Percentiles rank a stretch among this genome's conserved stretches.
These are phyloP conservation scores for Sakesphorus luctuosus DNA, from an alignment of 2,113 vertebrate genomes.

Conservation along the genomic window DNA sequence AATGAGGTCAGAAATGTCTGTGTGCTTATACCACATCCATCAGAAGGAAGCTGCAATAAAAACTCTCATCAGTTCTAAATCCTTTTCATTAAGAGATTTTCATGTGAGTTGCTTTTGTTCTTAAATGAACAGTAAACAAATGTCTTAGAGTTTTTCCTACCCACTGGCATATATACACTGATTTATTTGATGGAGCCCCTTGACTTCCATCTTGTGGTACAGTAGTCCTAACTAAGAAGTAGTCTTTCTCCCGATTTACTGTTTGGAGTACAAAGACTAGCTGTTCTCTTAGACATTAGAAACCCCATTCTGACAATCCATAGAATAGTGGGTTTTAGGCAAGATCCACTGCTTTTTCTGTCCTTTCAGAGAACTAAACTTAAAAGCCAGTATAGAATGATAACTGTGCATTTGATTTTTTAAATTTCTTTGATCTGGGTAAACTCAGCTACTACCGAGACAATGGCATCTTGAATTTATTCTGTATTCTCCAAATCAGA, in stretches of 20 bases:
- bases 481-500: not conserved
- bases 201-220: not conserved
- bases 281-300: not conserved
- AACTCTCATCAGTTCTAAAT: slow-evolving; percentile 50
- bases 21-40: not conserved
- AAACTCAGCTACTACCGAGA: not conserved
- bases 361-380: not conserved
- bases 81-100: slow-evolving; percentile 48
- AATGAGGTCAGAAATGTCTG: slow-evolving; percentile 44
- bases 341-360: not conserved
- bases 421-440: not conserved
- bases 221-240: not conserved
- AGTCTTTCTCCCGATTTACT: not conserved
- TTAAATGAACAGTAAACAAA: slow-evolving; percentile 6
- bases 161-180: not conserved
- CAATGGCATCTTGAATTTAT: not conserved
- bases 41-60: slow-evolving; percentile 64
- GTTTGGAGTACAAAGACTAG: not conserved
- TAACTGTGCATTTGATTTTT: not conserved
- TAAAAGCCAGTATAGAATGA: not conserved
- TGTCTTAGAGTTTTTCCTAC: slow-evolving; percentile 15
- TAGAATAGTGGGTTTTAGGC: not conserved
- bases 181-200: not conserved
- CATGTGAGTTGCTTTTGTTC: slow-evolving; percentile 31
- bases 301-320: not conserved